These are phyloP conservation scores for Eutolmus rufibarbis DNA, from an alignment of 2,888 invertebrate species.

Conservation along the genomic window DNA sequence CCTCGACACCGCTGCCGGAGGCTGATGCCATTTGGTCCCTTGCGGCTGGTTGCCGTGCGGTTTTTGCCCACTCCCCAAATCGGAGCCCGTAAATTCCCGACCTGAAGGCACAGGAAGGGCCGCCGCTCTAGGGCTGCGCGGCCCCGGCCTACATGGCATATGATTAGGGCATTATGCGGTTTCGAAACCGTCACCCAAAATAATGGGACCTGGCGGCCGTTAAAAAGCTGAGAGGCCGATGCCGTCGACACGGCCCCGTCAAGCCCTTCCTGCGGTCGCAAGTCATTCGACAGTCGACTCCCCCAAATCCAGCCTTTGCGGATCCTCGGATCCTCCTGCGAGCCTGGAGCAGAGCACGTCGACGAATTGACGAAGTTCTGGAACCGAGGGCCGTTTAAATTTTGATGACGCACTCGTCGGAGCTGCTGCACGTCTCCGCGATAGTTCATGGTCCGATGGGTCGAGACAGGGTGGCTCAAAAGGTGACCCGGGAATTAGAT, in stretches of 20 bases:
- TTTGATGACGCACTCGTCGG: background rate
- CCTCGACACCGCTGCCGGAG: background rate
- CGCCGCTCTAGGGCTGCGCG: background rate
- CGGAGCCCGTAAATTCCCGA: background rate
- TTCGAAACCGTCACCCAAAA: background rate
- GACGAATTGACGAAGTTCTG: background rate
- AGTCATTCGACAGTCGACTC: background rate
- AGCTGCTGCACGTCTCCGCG: background rate
- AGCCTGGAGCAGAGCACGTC: background rate
- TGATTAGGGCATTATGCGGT: slow-evolving; percentile 18
- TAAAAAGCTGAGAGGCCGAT: background rate
- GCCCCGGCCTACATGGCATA: background rate
- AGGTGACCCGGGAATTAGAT: background rate
- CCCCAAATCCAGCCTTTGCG: background rate
- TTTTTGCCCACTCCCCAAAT: background rate
- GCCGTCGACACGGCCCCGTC: background rate
- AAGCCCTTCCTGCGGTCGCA: background rate
- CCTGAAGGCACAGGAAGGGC: background rate
- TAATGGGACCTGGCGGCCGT: background rate
- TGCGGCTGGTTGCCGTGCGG: slow-evolving; percentile 5
- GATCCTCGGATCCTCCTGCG: background rate
- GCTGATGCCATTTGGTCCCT: background rate
- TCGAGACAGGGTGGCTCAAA: background rate
- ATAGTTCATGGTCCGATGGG: background rate
- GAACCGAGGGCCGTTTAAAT: background rate